These are phyloP conservation scores for Andrena praecox DNA, from an alignment of 2,888 invertebrate genomes.

Conservation along the genomic window DNA sequence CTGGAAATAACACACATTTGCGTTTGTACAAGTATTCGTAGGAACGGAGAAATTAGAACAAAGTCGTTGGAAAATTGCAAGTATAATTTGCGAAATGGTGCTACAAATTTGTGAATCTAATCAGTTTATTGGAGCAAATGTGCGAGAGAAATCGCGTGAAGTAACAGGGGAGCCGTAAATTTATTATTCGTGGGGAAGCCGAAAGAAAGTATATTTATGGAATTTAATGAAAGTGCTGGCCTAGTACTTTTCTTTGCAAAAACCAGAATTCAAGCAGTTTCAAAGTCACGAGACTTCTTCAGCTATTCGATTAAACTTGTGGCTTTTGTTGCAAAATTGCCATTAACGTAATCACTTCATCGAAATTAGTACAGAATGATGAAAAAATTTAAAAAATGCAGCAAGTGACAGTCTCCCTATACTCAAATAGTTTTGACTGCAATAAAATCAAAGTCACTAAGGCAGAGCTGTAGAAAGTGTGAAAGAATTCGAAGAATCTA, in stretches of 20 bases:
- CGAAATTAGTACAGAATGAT: too few relatives aligned
- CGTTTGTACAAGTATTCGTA: not conserved
- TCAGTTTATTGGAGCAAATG: constrained; percentile 22
- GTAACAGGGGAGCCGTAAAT: not conserved
- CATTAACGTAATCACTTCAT: too few relatives aligned
- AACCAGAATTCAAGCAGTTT: too few relatives aligned
- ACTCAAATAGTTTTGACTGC: too few relatives aligned
- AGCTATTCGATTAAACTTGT: too few relatives aligned
- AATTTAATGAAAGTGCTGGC: not conserved
- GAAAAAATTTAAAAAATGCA: too few relatives aligned
- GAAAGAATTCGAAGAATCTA: not conserved
- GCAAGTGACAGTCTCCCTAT: too few relatives aligned
- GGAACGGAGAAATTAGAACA: constrained; percentile 23
- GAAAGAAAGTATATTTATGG: not conserved
- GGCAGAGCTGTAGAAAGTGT: not conserved
- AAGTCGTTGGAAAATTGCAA: constrained; percentile 19
- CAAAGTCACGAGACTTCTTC: too few relatives aligned
- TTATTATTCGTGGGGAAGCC: not conserved
- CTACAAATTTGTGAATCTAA: not conserved
- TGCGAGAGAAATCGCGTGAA: constrained; percentile 17
- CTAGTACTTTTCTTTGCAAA: not conserved
- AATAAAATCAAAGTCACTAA: too few relatives aligned
- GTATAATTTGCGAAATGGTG: constrained; percentile 20
- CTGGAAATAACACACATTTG: not conserved
- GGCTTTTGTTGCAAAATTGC: too few relatives aligned